Conservation (phyloP, 1,140 invertebrate species). For the Drosophila grimshawi region DNA sequence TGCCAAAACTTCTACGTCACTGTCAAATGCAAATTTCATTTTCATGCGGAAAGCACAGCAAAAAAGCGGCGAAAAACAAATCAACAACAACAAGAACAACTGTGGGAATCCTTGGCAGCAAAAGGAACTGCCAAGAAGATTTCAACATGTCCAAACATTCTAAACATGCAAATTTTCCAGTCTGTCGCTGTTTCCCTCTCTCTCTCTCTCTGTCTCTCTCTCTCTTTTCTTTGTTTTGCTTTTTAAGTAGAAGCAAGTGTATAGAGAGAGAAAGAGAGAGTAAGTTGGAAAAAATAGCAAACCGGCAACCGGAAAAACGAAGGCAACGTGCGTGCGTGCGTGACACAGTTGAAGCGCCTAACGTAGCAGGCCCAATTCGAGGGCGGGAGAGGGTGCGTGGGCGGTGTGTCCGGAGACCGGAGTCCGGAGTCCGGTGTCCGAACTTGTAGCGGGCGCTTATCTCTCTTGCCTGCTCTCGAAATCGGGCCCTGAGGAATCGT, state of each 20-base stretch:
- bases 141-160: conserved; percentile 78
- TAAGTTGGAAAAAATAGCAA: conserved; percentile 73
- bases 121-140: conserved; percentile 74
- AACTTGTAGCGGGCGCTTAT: conserved; percentile 2
- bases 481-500: conserved; percentile 78
- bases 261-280: conserved; percentile 30
- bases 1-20: conserved; percentile 47
- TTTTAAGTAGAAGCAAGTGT: conserved; percentile 42
- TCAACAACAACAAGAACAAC: not conserved
- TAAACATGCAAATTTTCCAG: conserved; percentile 82
- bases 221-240: conserved; percentile 16
- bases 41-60: conserved; percentile 47
- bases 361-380: conserved; percentile 33
- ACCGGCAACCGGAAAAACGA: conserved; percentile 80
- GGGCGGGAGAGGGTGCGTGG: not conserved
- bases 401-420: conserved; percentile 6
- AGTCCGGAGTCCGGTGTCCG: not conserved
- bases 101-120: conserved; percentile 37
- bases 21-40: conserved; percentile 77
- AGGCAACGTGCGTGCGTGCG: conserved; percentile 82
- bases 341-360: conserved; percentile 82
- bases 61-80: conserved; percentile 12
- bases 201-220: conserved; percentile 42
- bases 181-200: conserved; percentile 64
- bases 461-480: conserved; percentile 32